These are phyloP conservation scores for Ethmia dodecea DNA, from an alignment of 2,888 invertebrate species.

Conservation along the genomic window DNA sequence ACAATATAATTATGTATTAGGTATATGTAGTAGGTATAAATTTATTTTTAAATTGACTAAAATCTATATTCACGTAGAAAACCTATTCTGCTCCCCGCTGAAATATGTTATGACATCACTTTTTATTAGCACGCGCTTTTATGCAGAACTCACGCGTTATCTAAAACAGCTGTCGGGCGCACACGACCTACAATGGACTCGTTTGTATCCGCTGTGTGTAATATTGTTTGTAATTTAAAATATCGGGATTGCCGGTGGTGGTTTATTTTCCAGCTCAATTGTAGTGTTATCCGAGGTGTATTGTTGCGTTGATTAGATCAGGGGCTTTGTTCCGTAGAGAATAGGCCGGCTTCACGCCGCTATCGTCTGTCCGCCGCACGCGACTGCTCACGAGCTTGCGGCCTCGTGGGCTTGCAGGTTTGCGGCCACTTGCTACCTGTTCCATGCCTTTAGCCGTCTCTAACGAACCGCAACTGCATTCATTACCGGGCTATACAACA, in stretches of 20 bases:
- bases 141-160: slow-evolving; percentile 67
- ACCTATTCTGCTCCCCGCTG: no score
- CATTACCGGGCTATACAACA: slow-evolving; percentile 24
- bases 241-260: slow-evolving; percentile 52
- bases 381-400: slow-evolving; percentile 29
- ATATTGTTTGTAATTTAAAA: slow-evolving; percentile 74
- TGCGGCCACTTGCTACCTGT: slow-evolving; percentile 34
- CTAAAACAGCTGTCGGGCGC: slow-evolving; percentile 70
- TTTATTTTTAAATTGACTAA: no score
- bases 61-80: no score
- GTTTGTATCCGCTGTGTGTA: slow-evolving; percentile 62
- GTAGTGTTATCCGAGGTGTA: slow-evolving; percentile 61
- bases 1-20: no score
- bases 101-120: no score
- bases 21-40: no score
- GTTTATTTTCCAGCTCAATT: slow-evolving; percentile 62
- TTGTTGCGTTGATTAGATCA: slow-evolving; percentile 75
- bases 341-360: slow-evolving; percentile 46
- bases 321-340: slow-evolving; percentile 62
- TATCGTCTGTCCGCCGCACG: slow-evolving; percentile 51
- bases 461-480: slow-evolving; percentile 30
- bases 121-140: no score
- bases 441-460: slow-evolving; percentile 26
- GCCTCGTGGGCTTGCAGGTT: slow-evolving; percentile 35
- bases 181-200: slow-evolving; percentile 63